These are phyloP conservation scores for Macropis europaea DNA, from an alignment of 2,888 invertebrate genomes.

Conservation along the genomic window DNA sequence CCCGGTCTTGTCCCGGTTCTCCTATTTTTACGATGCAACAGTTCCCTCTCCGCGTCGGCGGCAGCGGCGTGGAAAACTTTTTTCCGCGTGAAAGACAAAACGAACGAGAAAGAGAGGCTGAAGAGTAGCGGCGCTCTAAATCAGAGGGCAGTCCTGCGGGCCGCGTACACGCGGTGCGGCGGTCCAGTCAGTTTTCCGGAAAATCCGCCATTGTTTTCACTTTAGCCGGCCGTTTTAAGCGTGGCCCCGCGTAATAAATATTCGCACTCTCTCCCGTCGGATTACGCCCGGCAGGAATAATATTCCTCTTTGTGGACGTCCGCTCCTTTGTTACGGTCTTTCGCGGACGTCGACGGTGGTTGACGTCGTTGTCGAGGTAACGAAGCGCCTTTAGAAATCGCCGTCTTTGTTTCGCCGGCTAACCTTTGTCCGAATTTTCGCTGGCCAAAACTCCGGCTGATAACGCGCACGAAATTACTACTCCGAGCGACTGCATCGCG, in stretches of 20 bases:
- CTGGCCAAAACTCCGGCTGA: slow-evolving; percentile 41
- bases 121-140: slow-evolving; percentile 45
- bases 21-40: slow-evolving; percentile 43
- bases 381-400: slow-evolving; percentile 67
- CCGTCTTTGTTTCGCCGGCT: slow-evolving; percentile 59
- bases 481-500: no score
- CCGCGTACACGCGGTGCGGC: slow-evolving; percentile 42
- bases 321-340: slow-evolving; percentile 65
- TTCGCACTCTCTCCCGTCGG: slow-evolving; percentile 69
- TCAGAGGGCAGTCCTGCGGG: slow-evolving; percentile 50
- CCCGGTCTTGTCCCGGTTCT: slow-evolving; percentile 17
- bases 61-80: slow-evolving; percentile 29
- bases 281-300: slow-evolving; percentile 74
- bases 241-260: slow-evolving; percentile 73
- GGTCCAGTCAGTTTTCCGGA: slow-evolving; percentile 62
- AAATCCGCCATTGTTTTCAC: slow-evolving; percentile 71
- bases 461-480: slow-evolving; percentile 51
- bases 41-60: slow-evolving; percentile 29
- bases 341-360: slow-evolving; percentile 54
- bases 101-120: neutral
- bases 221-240: slow-evolving; percentile 65
- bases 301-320: slow-evolving; percentile 72
- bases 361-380: slow-evolving; percentile 62
- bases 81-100: slow-evolving; percentile 23
- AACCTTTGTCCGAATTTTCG: slow-evolving; percentile 57